phyloP scores from a whole-genome alignment of 2,113 vertebrate genomes.

The Morone chrysops region DNA sequence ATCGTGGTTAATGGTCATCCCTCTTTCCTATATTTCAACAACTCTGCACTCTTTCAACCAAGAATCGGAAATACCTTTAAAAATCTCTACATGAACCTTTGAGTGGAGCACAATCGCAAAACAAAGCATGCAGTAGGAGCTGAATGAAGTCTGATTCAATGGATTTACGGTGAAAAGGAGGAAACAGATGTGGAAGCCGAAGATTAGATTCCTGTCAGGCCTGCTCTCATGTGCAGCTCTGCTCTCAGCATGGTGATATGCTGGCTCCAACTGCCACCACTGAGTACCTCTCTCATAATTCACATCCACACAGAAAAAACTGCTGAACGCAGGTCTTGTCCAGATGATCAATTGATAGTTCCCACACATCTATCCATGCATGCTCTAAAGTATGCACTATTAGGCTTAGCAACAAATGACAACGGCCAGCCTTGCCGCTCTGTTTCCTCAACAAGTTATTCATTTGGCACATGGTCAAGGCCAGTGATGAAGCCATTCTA shows the following conservation, averaged over 20 bases:
- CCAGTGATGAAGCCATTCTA: conserved; percentile 38
- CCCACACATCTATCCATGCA: conserved; percentile 25
- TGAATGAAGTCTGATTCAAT: conserved; percentile 62
- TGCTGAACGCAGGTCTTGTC: conserved; percentile 36
- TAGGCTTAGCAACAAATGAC: conserved; percentile 33
- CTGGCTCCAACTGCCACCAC: conserved; percentile 28
- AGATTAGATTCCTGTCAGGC: conserved; percentile 74
- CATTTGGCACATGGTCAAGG: conserved; percentile 28
- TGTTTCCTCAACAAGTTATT: conserved; percentile 33
- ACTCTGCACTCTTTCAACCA: background rate
- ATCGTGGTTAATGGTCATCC: background rate
- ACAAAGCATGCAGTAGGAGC: conserved; percentile 43
- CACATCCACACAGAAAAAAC: conserved; percentile 41
- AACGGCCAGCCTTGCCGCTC: background rate
- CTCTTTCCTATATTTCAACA: background rate
- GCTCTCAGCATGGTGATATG: conserved; percentile 24
- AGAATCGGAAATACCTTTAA: conserved; percentile 33
- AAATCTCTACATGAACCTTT: conserved; percentile 19
- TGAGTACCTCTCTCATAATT: conserved; percentile 57
- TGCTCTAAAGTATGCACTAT: conserved; percentile 31
- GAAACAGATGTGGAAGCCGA: conserved; percentile 80
- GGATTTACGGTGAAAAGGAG: conserved; percentile 67
- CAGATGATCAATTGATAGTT: conserved; percentile 50
- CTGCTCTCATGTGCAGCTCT: conserved; percentile 19
- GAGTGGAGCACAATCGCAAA: conserved; percentile 13